Percentiles rank a stretch among this genome's conserved stretches.
Conservation (phyloP, 2,888 invertebrate genomes). For the Osedax frankpressi region DNA sequence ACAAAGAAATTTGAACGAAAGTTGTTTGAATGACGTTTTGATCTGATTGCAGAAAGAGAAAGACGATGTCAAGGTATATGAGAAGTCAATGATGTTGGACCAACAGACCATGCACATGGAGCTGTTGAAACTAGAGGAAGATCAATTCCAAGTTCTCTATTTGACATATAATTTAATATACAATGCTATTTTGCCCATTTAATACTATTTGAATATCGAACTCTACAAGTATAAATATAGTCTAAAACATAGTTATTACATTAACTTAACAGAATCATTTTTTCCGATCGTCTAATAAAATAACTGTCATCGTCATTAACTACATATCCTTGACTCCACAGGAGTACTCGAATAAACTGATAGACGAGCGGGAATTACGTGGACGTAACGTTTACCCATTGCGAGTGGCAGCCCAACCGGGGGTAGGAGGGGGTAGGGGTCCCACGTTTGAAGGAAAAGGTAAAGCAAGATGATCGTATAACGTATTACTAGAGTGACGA, state of each 20-base stretch:
- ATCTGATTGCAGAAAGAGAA: slow-evolving; percentile 20
- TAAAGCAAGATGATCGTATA: too few relatives aligned
- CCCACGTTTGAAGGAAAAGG: slow-evolving; percentile 38
- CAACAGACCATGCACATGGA: slow-evolving; percentile 38
- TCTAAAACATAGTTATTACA: too few relatives aligned
- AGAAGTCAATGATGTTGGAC: slow-evolving; percentile 29
- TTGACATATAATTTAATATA: too few relatives aligned
- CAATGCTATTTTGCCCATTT: too few relatives aligned
- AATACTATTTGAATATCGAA: too few relatives aligned
- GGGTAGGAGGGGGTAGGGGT: slow-evolving; percentile 41
- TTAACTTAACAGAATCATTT: too few relatives aligned
- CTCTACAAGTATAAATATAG: too few relatives aligned
- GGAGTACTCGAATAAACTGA: slow-evolving; percentile 32
- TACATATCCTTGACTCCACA: slow-evolving; percentile 13
- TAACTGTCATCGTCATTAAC: background rate
- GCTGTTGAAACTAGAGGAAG: slow-evolving; percentile 39
- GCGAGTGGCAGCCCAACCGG: slow-evolving; percentile 36
- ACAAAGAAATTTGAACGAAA: too few relatives aligned
- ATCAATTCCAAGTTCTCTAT: slow-evolving; percentile 46
- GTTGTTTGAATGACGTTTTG: too few relatives aligned
- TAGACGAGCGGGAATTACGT: slow-evolving; percentile 42
- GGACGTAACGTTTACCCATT: slow-evolving; percentile 44
- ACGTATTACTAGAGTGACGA: too few relatives aligned
- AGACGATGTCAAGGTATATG: slow-evolving; percentile 27
- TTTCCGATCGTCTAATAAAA: too few relatives aligned